A percentile compares a stretch with the other conserved stretches of the same genome.
Evolutionary conservation across 2,113 vertebrate genomes (phyloP).

Genomic region (Ptyas mucosa): DNA sequence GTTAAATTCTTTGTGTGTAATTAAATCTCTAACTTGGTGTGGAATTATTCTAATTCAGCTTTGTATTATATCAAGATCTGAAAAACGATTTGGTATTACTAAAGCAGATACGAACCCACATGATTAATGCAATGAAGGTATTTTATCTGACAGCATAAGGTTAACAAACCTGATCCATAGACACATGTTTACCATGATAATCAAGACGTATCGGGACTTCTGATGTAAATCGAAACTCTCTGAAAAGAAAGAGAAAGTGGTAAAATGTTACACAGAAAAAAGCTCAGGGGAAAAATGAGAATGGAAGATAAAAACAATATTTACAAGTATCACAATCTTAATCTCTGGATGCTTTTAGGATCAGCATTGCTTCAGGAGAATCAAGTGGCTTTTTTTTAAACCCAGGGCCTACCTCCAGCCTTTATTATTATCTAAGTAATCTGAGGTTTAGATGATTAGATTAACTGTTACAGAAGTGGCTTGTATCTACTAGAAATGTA

Average conservation of each 20-base stretch:
- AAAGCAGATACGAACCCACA: neutral
- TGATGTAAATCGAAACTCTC: constrained; percentile 95
- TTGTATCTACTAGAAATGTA: neutral
- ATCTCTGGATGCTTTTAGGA: neutral
- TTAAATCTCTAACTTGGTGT: neutral
- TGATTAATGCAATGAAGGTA: accelerated
- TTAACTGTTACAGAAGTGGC: neutral
- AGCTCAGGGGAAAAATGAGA: neutral
- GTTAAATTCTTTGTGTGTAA: neutral
- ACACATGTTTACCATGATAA: constrained; percentile 95
- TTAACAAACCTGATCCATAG: constrained; percentile 83
- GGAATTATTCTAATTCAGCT: neutral
- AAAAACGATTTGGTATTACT: neutral
- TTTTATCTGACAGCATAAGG: neutral
- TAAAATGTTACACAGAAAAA: neutral
- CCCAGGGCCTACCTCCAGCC: neutral
- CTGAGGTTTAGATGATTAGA: neutral
- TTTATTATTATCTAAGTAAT: neutral
- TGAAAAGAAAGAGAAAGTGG: constrained; percentile 45
- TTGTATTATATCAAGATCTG: neutral
- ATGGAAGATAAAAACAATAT: neutral
- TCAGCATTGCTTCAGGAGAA: neutral
- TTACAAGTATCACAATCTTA: neutral
- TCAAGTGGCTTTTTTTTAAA: neutral
- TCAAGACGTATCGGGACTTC: constrained; percentile 96